Evolutionary conservation across 2,113 vertebrate species (phyloP).

Genomic region (Cygnus atratus): DNA sequence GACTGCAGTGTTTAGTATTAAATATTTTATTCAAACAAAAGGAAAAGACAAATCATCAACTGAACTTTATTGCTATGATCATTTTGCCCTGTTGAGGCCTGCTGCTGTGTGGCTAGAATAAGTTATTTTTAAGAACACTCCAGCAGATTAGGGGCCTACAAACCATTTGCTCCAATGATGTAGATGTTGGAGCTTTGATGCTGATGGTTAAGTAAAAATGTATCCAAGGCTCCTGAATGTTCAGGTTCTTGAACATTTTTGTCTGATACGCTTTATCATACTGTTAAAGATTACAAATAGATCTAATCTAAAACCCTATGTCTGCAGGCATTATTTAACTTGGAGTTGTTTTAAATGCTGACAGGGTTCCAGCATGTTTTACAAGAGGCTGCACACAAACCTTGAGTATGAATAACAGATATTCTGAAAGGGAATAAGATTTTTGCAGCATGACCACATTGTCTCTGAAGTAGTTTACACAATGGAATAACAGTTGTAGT

Average conservation of each 20-base stretch:
- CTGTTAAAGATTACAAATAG: neutral
- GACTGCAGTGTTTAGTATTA: neutral
- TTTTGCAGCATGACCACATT: neutral
- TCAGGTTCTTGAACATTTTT: neutral
- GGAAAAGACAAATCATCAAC: neutral
- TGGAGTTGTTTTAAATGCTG: neutral
- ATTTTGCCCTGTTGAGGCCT: neutral
- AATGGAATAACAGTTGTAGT: neutral
- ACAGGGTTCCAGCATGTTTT: neutral
- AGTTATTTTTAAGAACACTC: neutral
- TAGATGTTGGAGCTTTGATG: neutral
- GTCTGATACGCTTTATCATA: neutral
- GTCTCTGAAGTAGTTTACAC: neutral
- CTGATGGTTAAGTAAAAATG: neutral
- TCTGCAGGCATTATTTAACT: neutral
- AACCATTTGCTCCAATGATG: neutral
- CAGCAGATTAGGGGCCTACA: neutral
- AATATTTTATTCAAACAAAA: neutral
- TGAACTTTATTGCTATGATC: neutral
- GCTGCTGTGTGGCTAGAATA: neutral
- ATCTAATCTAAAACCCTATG: neutral
- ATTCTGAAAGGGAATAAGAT: neutral
- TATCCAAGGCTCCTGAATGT: neutral
- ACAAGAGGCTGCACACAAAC: neutral
- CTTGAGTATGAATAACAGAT: neutral